Percentiles rank a stretch among this genome's conserved stretches.
Evolutionary conservation across 2,888 invertebrate genomes (phyloP).

Genomic region (Scrobipalpa atriplicella): DNA sequence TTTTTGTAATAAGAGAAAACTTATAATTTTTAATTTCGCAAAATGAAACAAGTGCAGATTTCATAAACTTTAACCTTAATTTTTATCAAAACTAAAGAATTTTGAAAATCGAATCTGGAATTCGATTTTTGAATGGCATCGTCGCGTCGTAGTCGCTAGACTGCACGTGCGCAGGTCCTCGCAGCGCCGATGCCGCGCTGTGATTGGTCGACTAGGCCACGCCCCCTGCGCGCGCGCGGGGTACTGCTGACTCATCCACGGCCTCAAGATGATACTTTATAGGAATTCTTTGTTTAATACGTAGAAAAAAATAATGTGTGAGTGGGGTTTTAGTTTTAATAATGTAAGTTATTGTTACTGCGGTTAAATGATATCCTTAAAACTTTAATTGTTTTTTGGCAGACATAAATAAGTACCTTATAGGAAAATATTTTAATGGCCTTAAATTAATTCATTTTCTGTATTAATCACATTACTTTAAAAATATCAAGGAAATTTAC

Average conservation of each 20-base stretch:
- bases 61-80: no score
- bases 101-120: constrained; percentile 7
- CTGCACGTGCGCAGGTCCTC: constrained; percentile 60
- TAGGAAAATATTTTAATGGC: no score
- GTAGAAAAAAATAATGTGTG: constrained; percentile 2
- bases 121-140: constrained; percentile 14
- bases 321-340: neutral
- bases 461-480: no score
- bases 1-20: no score
- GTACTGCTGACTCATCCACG: constrained; percentile 29
- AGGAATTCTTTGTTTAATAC: constrained; percentile 20
- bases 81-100: neutral
- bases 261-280: constrained; percentile 3
- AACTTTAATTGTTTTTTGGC: neutral
- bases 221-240: constrained; percentile 50
- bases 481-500: no score
- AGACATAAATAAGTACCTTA: no score
- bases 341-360: constrained; percentile 1
- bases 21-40: no score
- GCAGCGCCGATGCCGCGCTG: constrained; percentile 51
- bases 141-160: constrained; percentile 33
- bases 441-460: no score
- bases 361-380: neutral
- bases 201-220: constrained; percentile 73
- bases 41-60: no score